Conservation (phyloP, 2,888 invertebrate species). For the Meta bourneti region DNA sequence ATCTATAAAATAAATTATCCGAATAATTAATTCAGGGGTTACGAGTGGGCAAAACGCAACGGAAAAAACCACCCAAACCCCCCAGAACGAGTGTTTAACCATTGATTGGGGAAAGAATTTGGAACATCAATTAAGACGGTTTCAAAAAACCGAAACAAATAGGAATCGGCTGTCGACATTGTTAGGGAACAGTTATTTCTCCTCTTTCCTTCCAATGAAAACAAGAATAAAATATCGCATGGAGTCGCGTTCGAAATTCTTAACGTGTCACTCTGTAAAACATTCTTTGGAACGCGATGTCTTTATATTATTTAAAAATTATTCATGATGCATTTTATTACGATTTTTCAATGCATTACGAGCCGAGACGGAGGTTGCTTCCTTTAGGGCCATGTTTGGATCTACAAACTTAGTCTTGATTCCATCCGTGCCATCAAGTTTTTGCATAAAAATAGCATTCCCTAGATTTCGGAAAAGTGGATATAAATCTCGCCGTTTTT, state of each 20-base stretch:
- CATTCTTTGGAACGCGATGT: slow-evolving; percentile 62
- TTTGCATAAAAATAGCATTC: slow-evolving; percentile 73
- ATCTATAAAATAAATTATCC: slow-evolving; percentile 73
- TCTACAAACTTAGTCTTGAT: slow-evolving; percentile 64
- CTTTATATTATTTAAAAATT: slow-evolving; percentile 74
- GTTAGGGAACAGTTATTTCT: slow-evolving; percentile 43
- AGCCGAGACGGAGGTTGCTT: slow-evolving; percentile 30
- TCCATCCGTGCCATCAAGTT: slow-evolving; percentile 58
- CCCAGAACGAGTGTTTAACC: slow-evolving; percentile 20
- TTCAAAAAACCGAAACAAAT: slow-evolving; percentile 48
- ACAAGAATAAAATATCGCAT: slow-evolving; percentile 57
- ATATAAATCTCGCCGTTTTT: slow-evolving; percentile 64
- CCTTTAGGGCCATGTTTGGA: slow-evolving; percentile 41
- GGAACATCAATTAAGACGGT: slow-evolving; percentile 51
- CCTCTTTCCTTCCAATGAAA: slow-evolving; percentile 31
- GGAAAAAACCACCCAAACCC: slow-evolving; percentile 35
- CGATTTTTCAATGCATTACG: slow-evolving; percentile 72
- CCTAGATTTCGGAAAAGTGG: slow-evolving; percentile 64
- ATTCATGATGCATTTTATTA: slow-evolving; percentile 73
- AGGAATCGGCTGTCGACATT: slow-evolving; percentile 26
- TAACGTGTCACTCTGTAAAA: slow-evolving; percentile 66
- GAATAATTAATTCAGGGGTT: slow-evolving; percentile 65
- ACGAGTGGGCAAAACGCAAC: slow-evolving; percentile 40
- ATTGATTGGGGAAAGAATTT: slow-evolving; percentile 39
- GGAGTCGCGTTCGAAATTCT: slow-evolving; percentile 64